Evolutionary conservation across 1,140 invertebrate species (phyloP).

Genomic region (Belonocnema kinseyi): DNA sequence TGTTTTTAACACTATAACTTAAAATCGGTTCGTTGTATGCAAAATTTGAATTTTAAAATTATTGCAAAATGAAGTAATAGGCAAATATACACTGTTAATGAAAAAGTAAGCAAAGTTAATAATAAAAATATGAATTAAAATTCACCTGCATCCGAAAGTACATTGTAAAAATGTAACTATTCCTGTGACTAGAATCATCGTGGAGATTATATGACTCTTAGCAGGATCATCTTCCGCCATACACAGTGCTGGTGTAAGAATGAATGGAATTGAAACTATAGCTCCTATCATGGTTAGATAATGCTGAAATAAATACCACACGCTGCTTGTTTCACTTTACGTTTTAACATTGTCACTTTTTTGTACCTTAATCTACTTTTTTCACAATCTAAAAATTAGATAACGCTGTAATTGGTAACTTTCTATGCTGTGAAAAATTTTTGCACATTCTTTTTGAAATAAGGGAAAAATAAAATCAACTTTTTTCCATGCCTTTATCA

Average conservation of each 20-base stretch:
- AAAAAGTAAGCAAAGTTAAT: too few relatives aligned
- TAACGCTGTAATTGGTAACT: not conserved
- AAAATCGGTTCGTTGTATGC: too few relatives aligned
- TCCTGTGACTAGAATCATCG: conserved; percentile 92
- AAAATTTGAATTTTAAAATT: too few relatives aligned
- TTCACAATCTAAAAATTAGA: not conserved
- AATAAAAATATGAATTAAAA: too few relatives aligned
- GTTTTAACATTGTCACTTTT: conserved; percentile 27
- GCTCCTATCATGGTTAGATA: conserved; percentile 93
- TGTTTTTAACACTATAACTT: too few relatives aligned
- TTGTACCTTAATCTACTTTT: too few relatives aligned
- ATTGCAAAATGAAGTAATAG: too few relatives aligned
- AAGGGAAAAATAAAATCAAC: not conserved
- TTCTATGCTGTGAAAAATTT: too few relatives aligned
- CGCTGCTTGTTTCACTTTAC: conserved; percentile 1
- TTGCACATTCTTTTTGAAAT: too few relatives aligned
- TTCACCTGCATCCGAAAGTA: conserved; percentile 87
- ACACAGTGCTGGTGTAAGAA: conserved; percentile 87
- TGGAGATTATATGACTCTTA: conserved; percentile 88
- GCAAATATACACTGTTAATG: too few relatives aligned
- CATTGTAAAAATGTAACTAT: conserved; percentile 88
- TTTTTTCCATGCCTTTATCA: too few relatives aligned
- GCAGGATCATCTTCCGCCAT: conserved; percentile 87
- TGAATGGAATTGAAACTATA: conserved; percentile 89
- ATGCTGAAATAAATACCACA: conserved; percentile 78